Evolutionary conservation across 2,113 vertebrate species (phyloP).

Genomic region (Pteropus alecto): DNA sequence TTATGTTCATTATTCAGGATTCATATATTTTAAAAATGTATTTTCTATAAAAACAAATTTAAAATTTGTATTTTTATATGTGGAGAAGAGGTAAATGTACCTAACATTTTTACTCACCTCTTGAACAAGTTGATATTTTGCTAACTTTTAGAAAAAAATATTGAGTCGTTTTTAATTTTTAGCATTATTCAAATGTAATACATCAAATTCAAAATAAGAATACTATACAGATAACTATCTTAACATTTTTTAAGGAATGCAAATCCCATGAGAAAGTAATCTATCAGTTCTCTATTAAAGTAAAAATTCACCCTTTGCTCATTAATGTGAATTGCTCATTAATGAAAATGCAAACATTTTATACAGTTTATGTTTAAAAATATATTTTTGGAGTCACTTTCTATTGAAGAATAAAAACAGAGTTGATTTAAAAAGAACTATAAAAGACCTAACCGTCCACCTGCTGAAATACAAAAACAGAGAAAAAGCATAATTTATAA

Average conservation of each 20-base stretch:
- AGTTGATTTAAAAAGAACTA: not conserved
- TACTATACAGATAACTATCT: not conserved
- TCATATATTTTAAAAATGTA: not conserved
- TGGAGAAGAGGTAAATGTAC: not conserved
- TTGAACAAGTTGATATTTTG: not conserved
- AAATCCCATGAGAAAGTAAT: not conserved
- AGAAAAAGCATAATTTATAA: not conserved
- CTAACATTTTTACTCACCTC: not conserved
- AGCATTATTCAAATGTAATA: conserved; percentile 10
- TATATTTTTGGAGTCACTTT: not conserved
- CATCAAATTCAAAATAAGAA: not conserved
- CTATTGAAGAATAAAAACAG: not conserved
- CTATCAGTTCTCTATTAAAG: not conserved
- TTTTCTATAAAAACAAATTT: not conserved
- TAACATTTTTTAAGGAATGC: not conserved
- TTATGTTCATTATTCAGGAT: not conserved
- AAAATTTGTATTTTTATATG: not conserved
- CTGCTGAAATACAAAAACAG: not conserved
- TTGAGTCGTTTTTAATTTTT: not conserved
- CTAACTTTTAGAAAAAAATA: no score
- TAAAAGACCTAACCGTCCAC: not conserved
- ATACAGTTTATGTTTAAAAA: not conserved
- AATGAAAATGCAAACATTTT: not conserved
- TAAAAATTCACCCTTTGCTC: not conserved
- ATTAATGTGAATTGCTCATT: not conserved